Base-by-base conservation (phyloP, 2,888 invertebrate species). In the Iselma pallidipennis region DNA sequence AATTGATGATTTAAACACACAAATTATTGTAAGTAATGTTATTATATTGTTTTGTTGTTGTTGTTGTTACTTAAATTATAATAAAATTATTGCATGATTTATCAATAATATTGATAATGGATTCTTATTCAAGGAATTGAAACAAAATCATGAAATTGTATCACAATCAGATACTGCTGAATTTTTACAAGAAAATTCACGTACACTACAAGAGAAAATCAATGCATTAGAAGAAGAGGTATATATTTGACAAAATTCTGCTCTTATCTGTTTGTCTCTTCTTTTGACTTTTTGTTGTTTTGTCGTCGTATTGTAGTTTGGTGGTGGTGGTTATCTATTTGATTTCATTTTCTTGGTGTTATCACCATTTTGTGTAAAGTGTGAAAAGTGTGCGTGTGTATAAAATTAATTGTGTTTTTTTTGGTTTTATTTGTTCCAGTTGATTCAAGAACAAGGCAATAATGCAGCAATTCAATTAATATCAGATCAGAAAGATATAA, bases 1-100 rank as follows among this genome's bases (percentile, higher is more conserved):
- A 64, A 80, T 83, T 6, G 78, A 79, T 9, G 72, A 74, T 28
- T 72, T 85, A 2, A 79, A 82, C 58, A 12, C 75, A 73, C 73
- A 76, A 69, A 50, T 80, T 73, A 65, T 81, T 73, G 78, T 82
- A 74, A 67, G 80, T 63, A 55, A 23, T 33, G 1, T 16, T 4
- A 37, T 37, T 37, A 37, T 37, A 6, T 14, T 14, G 6, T n/a
- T 23, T 5, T 28, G 4, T 19, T n/a, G 16, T 2, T 49, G 21
- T 25, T 14, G 1, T 25, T 14, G 10, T 19, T 14, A 25, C 10
- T 48, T 21, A 23, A 29, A 28, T 26, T 4, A n/a, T 9, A 31
- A 21, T 51, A 28, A 28, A 48, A 48, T 48, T 48, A 51, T 16
- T 51, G 16, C 9, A 29, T 19, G 29, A 29, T 28, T 21, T 16